Percentiles rank a stretch among this genome's conserved stretches.
Evolutionary conservation across 1,140 invertebrate species (phyloP).

Genomic region (Cydia strobilella): DNA sequence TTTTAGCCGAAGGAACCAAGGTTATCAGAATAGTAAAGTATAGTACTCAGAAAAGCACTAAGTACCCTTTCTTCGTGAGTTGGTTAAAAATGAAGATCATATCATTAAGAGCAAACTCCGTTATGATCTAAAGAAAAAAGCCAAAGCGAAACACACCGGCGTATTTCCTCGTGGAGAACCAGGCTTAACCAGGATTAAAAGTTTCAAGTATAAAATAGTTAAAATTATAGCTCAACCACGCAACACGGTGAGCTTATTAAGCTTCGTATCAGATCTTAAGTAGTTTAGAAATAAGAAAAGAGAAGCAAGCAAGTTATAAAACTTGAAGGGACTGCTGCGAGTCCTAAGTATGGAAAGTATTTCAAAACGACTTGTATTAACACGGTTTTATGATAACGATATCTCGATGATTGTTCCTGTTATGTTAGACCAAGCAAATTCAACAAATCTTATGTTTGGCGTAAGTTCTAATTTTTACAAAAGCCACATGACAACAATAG

Average conservation of each 20-base stretch:
- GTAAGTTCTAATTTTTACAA: no score
- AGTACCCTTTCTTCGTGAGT: not conserved
- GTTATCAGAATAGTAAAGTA: no score
- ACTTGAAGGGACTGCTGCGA: not conserved
- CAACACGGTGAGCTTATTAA: constrained; percentile 13
- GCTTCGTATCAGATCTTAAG: constrained; percentile 11
- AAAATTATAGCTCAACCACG: not conserved
- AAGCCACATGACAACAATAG: no score
- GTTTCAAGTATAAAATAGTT: constrained; percentile 15
- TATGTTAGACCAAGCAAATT: not conserved
- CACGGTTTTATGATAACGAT: not conserved
- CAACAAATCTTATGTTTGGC: no score
- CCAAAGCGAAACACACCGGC: not conserved
- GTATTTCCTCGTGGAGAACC: not conserved
- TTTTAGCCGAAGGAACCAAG: not conserved
- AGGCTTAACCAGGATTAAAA: constrained; percentile 10
- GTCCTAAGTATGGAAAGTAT: not conserved
- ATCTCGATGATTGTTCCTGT: not conserved
- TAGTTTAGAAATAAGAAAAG: not conserved
- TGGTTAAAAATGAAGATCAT: not conserved
- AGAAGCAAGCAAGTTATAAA: not conserved
- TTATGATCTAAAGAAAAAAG: constrained; percentile 2
- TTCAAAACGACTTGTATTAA: not conserved
- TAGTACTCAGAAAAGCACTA: not conserved
- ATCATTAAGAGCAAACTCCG: not conserved